phyloP scores from a whole-genome alignment of 2,888 invertebrate genomes.

The Tholera decimalis region DNA sequence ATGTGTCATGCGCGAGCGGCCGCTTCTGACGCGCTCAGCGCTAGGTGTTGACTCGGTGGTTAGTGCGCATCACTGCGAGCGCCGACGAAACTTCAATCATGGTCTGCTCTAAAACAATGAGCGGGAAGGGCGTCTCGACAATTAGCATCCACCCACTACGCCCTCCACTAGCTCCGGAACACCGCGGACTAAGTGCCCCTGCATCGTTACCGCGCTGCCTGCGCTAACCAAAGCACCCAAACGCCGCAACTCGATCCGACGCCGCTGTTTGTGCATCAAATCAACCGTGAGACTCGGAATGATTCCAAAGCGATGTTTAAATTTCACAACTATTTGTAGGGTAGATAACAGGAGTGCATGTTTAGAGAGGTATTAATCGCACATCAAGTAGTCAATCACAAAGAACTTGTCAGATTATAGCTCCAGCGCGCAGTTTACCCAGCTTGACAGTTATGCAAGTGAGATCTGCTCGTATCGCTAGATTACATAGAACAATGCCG shows the following conservation, averaged over 20 bases:
- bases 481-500: constrained; percentile 89
- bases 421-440: constrained; percentile 82
- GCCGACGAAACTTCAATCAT: constrained; percentile 90
- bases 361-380: constrained; percentile 83
- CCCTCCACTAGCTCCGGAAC: constrained; percentile 84
- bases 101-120: constrained; percentile 91
- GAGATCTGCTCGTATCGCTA: constrained; percentile 86
- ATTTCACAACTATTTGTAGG: constrained; percentile 84
- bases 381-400: constrained; percentile 84
- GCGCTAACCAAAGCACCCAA: constrained; percentile 76
- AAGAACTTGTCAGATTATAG: constrained; percentile 87
- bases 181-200: constrained; percentile 82
- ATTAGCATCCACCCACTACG: constrained; percentile 89
- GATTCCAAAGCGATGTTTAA: constrained; percentile 76
- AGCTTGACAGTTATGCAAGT: constrained; percentile 89
- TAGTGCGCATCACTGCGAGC: constrained; percentile 85
- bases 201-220: constrained; percentile 78
- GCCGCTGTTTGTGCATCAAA: constrained; percentile 73
- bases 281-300: constrained; percentile 75
- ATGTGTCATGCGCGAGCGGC: constrained; percentile 89
- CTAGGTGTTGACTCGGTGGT: constrained; percentile 85
- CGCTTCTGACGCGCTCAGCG: constrained; percentile 75
- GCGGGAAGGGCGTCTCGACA: constrained; percentile 89
- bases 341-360: constrained; percentile 78
- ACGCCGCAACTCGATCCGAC: constrained; percentile 65